phyloP scores from a whole-genome alignment of 2,888 invertebrate species.

The Clitarchus hookeri region DNA sequence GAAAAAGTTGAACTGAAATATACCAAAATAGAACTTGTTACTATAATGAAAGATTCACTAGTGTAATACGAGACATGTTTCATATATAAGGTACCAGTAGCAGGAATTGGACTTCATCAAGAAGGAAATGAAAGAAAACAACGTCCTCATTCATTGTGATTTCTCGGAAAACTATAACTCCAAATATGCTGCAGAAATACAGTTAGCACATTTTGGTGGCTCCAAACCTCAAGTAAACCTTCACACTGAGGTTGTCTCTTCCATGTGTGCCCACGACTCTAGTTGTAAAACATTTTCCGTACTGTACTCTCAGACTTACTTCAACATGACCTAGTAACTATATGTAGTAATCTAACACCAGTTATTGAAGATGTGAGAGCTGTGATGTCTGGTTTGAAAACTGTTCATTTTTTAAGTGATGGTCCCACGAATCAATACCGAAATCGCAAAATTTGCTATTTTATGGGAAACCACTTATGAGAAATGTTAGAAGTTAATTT shows the following conservation, averaged over 20 bases:
- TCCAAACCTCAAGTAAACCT: slow-evolving; percentile 15
- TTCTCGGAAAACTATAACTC: slow-evolving; percentile 5
- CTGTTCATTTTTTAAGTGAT: background rate
- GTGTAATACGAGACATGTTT: background rate
- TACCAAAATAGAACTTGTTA: slow-evolving; percentile 15
- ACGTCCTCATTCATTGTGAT: background rate
- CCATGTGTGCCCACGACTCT: background rate
- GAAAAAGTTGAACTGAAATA: slow-evolving; percentile 3
- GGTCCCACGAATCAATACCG: background rate
- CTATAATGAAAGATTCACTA: background rate
- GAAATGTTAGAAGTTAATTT: background rate
- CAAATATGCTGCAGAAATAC: slow-evolving; percentile 23
- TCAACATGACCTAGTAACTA: slow-evolving; percentile 20
- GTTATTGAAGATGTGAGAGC: background rate
- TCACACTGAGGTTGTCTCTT: background rate
- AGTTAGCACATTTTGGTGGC: slow-evolving; percentile 19
- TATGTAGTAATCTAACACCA: slow-evolving; percentile 1
- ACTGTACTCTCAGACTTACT: background rate
- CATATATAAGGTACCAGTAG: background rate
- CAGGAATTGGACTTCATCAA: background rate
- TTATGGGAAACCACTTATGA: background rate
- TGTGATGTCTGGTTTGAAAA: background rate
- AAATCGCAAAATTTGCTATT: background rate
- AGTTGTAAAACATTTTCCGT: background rate
- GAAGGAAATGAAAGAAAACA: too few relatives aligned